These are phyloP conservation scores for Erythrolamprus reginae DNA, from an alignment of 2,113 vertebrate species.

Conservation along the genomic window DNA sequence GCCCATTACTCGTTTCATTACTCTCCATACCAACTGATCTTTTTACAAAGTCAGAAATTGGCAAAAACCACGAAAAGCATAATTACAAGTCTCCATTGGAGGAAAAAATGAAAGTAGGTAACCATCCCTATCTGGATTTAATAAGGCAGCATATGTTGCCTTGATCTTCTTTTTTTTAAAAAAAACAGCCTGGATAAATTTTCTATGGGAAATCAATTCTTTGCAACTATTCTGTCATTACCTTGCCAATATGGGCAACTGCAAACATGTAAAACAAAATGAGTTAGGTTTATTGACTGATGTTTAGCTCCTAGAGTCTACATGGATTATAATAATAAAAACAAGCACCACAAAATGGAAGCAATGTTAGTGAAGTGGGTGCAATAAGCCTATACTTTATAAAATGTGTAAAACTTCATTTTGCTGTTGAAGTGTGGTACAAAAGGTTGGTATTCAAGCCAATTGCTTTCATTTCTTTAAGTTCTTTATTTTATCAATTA, in stretches of 20 bases:
- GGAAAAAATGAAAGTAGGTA: constrained; percentile 34
- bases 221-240: constrained; percentile 47
- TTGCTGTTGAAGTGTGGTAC: background rate
- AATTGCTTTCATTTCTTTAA: background rate
- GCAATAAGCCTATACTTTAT: background rate
- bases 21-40: constrained; percentile 17
- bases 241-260: constrained; percentile 13
- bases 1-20: constrained; percentile 46
- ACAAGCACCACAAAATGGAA: constrained; percentile 14
- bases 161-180: constrained; percentile 62
- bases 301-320: constrained; percentile 35
- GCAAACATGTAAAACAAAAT: constrained; percentile 44
- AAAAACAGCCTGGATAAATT: constrained; percentile 56
- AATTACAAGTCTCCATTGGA: constrained; percentile 56
- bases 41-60: background rate
- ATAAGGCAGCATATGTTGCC: constrained; percentile 66
- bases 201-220: constrained; percentile 54
- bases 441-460: background rate
- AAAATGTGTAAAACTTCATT: background rate
- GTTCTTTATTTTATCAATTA: background rate
- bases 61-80: constrained; percentile 37
- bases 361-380: background rate
- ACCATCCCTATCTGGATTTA: constrained; percentile 53
- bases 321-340: constrained; percentile 48
- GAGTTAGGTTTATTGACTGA: constrained; percentile 43